These are phyloP conservation scores for Hyalella azteca DNA, from an alignment of 2,888 invertebrate genomes.

Conservation along the genomic window DNA sequence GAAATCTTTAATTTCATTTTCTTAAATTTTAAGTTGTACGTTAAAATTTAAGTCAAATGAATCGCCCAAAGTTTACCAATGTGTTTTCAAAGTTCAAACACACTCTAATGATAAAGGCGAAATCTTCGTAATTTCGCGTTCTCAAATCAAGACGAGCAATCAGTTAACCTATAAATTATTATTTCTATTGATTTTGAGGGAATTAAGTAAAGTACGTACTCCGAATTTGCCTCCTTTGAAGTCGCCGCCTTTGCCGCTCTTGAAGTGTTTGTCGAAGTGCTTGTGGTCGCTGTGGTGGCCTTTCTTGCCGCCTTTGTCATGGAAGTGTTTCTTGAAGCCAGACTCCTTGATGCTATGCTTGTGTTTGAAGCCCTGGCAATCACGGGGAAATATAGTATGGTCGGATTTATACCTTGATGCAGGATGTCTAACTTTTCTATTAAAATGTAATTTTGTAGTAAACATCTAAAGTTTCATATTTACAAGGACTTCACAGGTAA, in stretches of 20 bases:
- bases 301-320: constrained; percentile 64
- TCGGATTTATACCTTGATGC: background rate
- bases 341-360: background rate
- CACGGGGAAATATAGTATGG: too few species aligned
- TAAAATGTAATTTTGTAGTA: background rate
- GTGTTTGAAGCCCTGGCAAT: constrained; percentile 18
- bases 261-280: constrained; percentile 34
- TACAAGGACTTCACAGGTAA: too few species aligned
- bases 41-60: too few species aligned
- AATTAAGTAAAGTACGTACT: background rate
- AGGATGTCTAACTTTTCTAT: background rate
- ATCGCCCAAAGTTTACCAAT: too few species aligned
- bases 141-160: background rate
- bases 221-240: constrained; percentile 77
- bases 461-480: too few species aligned
- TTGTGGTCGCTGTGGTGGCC: constrained; percentile 71
- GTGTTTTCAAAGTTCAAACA: too few species aligned
- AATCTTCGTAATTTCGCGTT: background rate
- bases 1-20: too few species aligned
- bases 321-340: constrained; percentile 22
- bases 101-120: background rate
- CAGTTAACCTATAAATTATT: background rate
- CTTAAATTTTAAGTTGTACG: too few species aligned
- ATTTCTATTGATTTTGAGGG: background rate
- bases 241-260: constrained; percentile 35